Conservation (phyloP, 2,797 vertebrate genomes). For the Enteromius thamalakanensis region DNA sequence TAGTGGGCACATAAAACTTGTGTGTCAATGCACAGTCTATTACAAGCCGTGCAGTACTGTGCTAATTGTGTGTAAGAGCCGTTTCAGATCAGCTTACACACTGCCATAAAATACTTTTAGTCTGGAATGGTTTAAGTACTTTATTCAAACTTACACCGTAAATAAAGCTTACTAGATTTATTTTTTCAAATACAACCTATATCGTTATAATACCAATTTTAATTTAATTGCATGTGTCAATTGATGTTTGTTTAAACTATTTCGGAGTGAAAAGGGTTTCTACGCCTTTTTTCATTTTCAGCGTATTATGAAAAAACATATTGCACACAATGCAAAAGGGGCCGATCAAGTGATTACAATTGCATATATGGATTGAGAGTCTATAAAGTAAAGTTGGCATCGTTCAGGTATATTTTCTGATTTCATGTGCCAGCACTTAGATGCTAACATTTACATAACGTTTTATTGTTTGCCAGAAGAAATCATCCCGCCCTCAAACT, state of each 20-base stretch:
- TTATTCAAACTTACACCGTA: background rate
- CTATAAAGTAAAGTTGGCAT: background rate
- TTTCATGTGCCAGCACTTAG: background rate
- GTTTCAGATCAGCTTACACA: background rate
- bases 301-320: background rate
- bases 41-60: background rate
- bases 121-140: background rate
- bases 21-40: background rate
- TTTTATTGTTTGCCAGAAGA: background rate
- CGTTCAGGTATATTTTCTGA: background rate
- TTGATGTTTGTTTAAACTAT: background rate
- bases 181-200: too few relatives aligned
- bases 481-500: background rate
- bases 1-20: constrained; percentile 2
- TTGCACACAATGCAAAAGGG: background rate
- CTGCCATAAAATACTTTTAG: background rate
- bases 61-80: background rate
- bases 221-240: background rate
- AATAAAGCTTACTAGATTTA: too few relatives aligned
- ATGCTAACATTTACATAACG: background rate
- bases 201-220: background rate
- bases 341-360: background rate
- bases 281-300: background rate
- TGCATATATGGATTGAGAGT: background rate
- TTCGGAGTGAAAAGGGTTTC: background rate